Base-by-base conservation (phyloP, 1,140 invertebrate species). In the Procambarus virginalis region DNA sequence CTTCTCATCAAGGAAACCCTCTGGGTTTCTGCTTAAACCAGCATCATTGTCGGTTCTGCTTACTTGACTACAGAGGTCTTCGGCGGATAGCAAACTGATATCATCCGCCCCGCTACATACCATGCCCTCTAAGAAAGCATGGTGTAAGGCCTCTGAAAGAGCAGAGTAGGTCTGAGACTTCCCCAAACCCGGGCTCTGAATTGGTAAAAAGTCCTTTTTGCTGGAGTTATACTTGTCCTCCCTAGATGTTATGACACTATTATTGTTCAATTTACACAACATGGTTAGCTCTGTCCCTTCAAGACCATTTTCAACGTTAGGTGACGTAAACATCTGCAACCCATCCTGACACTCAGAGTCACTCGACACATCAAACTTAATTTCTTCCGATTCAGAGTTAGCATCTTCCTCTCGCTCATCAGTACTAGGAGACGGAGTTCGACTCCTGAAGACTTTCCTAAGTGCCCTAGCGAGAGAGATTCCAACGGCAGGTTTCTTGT, bases 81-180 rank as follows among this genome's bases (percentile, higher is more conserved):
- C 87, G 46, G 22, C 20, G 55, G 86, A 88, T 2, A 88, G 10
- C 22, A 88, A 46, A 78, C 46, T 89, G 22, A 89, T 46, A 45
- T 89, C 87, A 3, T 89, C 87, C 2, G 88, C 76, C 46, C 88
- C 88, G 12, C 81, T 89, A 49, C 88, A 89, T 2, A 89, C 76
- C 88, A 89, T 88, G 20, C 88, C 81, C 46, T 89, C 88, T 20
- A 89, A 22, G 73, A 84, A 89, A n/a, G 88, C 88, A 84, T 89
- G 88, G n/a, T 89, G 88, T 17, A 89, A 73, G n/a, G 88, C 88
- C 55, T 89, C 88, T 22, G 88, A 89, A 2, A 89, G 82, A 14
- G 82, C 88, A 1, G 88, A 89, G 60, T 89, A 89, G 6, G 88
- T 89, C 75, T 89, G 88, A 6, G 88, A 89, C 58, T 89, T 89